phyloP scores from a whole-genome alignment of 2,797 vertebrate genomes.

The Acomys russatus region DNA sequence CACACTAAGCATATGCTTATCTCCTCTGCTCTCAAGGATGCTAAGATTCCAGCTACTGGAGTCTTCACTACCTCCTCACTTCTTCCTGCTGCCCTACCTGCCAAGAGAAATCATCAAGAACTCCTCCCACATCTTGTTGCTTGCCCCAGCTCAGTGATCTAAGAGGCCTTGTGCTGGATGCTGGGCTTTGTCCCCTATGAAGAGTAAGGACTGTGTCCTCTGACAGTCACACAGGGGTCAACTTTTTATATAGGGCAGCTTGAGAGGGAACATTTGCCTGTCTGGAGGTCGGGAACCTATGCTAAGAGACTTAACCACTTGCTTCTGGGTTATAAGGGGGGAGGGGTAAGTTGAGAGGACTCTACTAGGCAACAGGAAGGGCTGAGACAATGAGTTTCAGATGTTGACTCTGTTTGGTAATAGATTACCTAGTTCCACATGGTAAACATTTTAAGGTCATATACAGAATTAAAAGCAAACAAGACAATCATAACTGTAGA shows the following conservation, averaged over 20 bases:
- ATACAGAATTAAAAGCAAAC: slow-evolving; percentile 8
- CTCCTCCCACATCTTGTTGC: not conserved
- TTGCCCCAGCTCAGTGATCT: not conserved
- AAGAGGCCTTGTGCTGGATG: not conserved
- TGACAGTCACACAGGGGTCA: not conserved
- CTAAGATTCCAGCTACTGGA: not conserved
- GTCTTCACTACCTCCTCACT: not conserved
- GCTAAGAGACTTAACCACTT: not conserved
- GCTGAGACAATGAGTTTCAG: not conserved
- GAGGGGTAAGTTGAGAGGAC: not conserved
- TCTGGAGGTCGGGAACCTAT: not conserved
- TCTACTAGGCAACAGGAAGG: not conserved
- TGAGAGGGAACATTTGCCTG: not conserved
- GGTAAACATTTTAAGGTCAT: not conserved
- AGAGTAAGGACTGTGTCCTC: not conserved
- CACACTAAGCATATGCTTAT: not conserved
- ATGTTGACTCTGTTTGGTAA: slow-evolving; percentile 12
- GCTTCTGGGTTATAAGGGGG: not conserved
- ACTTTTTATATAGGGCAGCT: not conserved
- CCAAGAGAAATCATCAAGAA: not conserved
- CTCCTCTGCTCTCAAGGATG: not conserved
- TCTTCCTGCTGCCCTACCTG: not conserved
- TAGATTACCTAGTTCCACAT: not conserved
- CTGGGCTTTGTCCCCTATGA: not conserved
- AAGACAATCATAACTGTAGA: not conserved